Evolutionary conservation across 2,797 vertebrate genomes (phyloP), one percentile per base, ranked within the genome.

Genomic region (Gymnopithys bicolor): DNA sequence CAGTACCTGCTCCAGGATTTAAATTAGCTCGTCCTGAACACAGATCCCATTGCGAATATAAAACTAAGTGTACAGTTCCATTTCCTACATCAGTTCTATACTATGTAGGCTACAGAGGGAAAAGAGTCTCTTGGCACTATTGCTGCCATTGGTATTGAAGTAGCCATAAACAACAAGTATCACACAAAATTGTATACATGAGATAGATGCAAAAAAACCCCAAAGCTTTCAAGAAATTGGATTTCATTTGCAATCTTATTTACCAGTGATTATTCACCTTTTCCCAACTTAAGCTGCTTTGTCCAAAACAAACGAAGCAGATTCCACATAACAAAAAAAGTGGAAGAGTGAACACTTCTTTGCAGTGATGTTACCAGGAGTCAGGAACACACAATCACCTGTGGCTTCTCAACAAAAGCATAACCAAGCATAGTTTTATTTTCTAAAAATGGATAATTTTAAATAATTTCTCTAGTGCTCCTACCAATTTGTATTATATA

Each of bases 301-400:
- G 17, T 22, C 8, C 1, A 62, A 84, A 92, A 30, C 23, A 41
- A 70, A 27, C 28, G 33, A 19, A 46, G 28, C 14, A 78, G 13
- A 18, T 71, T 81, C 37, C 66, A 46, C 37, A 39, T 9, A 81
- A 7, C 25, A 24, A 24, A 51, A 51, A 43, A 9, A 8, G 2
- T 24, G 4, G 11, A 75, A 25, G 3, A 28, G 19, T 8, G 27
- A 53, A 13, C 12, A 17, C 9, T 43, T 67, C 5, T 2, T 3
- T 9, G 2, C 9, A 22, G 3, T 1, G 0, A 30, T 35, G 7
- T n/a, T 46, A 52, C 13, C 19, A 66, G 13, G 6, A 49, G 2
- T 23, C 21, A 25, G 12, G 8, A 79, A 63, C 1, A 3, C 7
- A 11, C 6, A 41, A 39, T 22, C 37, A 79, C n/a, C 12, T 43